A percentile compares a stretch with the other conserved stretches of the same genome.
These are phyloP conservation scores for Arrhamphus sclerolepis DNA, from an alignment of 2,797 vertebrate genomes.

Conservation along the genomic window DNA sequence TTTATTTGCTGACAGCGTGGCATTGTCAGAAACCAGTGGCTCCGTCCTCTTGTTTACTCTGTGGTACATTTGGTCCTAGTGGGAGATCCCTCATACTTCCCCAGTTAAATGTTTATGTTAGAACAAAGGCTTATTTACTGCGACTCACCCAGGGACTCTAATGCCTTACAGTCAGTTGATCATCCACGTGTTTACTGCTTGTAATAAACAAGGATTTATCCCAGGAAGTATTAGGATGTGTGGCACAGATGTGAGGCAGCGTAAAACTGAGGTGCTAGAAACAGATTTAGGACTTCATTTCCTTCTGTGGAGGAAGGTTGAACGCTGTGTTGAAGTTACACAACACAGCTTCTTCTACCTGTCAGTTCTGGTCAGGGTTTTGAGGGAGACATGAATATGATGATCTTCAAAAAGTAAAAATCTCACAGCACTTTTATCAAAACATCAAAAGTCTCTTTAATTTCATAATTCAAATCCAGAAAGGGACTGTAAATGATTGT, in stretches of 20 bases:
- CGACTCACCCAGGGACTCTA: background rate
- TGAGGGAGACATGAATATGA: conserved; percentile 6
- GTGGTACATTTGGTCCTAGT: conserved; percentile 2
- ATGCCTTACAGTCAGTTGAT: conserved; percentile 33
- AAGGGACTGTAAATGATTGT: conserved; percentile 37
- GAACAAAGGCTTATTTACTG: conserved; percentile 52
- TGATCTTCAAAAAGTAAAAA: conserved; percentile 17
- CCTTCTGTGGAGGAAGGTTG: background rate
- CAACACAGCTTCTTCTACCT: conserved; percentile 33
- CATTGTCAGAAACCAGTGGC: conserved; percentile 4
- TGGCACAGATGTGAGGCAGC: too few relatives aligned
- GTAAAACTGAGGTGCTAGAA: too few relatives aligned
- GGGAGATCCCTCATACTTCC: conserved; percentile 15
- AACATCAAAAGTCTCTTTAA: background rate
- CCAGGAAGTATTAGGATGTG: too few relatives aligned
- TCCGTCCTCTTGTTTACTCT: conserved; percentile 12
- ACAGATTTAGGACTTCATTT: too few relatives aligned
- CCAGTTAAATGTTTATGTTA: conserved; percentile 38
- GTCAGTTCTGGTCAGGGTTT: conserved; percentile 27
- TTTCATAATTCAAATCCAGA: conserved; percentile 12
- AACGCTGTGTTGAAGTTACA: conserved; percentile 45
- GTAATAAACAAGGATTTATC: conserved; percentile 10
- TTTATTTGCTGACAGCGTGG: background rate
- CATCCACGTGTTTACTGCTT: conserved; percentile 50
- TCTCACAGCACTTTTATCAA: conserved; percentile 39